phyloP scores from a whole-genome alignment of 2,797 vertebrate genomes.

The Nannoperca australis region DNA sequence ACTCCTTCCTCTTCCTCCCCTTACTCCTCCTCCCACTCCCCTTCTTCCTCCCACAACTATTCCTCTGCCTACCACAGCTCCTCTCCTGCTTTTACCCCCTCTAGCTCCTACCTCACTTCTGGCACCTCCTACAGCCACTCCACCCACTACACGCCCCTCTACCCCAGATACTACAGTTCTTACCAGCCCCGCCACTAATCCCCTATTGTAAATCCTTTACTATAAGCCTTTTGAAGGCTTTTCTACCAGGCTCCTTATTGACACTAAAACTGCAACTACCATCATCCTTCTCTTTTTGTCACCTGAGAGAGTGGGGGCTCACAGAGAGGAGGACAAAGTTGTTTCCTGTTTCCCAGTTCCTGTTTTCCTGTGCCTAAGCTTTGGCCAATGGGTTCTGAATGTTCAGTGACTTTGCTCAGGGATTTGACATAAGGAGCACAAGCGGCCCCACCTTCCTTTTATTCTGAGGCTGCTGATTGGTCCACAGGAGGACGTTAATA shows the following conservation, averaged over 20 bases:
- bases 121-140: constrained; percentile 72
- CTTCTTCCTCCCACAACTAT: constrained; percentile 59
- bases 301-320: constrained; percentile 74
- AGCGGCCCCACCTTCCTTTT: constrained; percentile 73
- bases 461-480: constrained; percentile 74
- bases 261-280: constrained; percentile 43
- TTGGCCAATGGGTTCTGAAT: constrained; percentile 71
- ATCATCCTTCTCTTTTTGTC: constrained; percentile 45
- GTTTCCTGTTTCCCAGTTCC: constrained; percentile 76
- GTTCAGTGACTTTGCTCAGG: constrained; percentile 85
- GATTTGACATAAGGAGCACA: constrained; percentile 85
- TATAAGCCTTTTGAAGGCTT: constrained; percentile 31
- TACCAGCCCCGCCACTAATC: constrained; percentile 90
- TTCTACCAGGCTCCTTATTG: constrained; percentile 30
- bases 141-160: constrained; percentile 77
- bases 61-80: constrained; percentile 58
- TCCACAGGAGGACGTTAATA: constrained; percentile 65
- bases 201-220: constrained; percentile 23
- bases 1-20: constrained; percentile 46
- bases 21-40: constrained; percentile 63
- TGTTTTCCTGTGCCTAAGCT: constrained; percentile 76
- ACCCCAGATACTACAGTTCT: constrained; percentile 83
- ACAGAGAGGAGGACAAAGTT: constrained; percentile 89
- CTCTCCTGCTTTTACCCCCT: constrained; percentile 49
- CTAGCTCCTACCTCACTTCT: constrained; percentile 61